Base-by-base conservation (phyloP, 2,888 invertebrate species). In the Eupelmus urozonus region DNA sequence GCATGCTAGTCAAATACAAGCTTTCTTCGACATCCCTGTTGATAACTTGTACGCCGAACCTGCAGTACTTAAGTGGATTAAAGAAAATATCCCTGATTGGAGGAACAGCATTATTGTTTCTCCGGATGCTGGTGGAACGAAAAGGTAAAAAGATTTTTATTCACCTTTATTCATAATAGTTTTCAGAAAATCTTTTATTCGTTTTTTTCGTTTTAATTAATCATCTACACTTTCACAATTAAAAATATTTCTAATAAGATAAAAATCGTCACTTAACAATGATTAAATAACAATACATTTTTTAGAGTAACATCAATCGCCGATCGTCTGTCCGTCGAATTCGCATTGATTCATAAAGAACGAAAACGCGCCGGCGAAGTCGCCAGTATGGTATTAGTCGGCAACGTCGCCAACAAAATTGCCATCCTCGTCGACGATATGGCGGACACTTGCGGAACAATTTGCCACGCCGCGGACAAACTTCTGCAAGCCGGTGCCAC, bases 261-360 rank as follows among this genome's bases (percentile, higher is more conserved):
- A 34, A 34, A 34, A 34, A 34, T 34, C 9, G 3, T 34, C 34
- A 34, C 3, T 34, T 34, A 34, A 45, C 16, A 16, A 13, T 45
- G 70, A 27, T 69, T 60, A 42, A 51, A 70, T 53, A 69, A 51
- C 55, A 62, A 70, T 51, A 53, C 51, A 60, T 76, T 34, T 94
- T 0, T 92, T 94, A 2, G 25, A 94, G 95, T 81, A 11, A 62
- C 16, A 23, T 16, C 40, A 53, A 76, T 60, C 70, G 95, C 95
- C 42, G 95, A 95, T 88, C 91, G 94, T 76, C 90, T 98, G 82
- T 97, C 98, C 90, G 97, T 98, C 0, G 98, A 98, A 88, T 98
- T 76, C 29, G 63, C 70, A 29, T 40, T 76, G 29, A 62, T 70
- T 62, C 69, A 76, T 70, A 76, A 76, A 76, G 51, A 55, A 63